phyloP scores from a whole-genome alignment of 2,113 vertebrate genomes.

The Leptobrachium ailaonicum region DNA sequence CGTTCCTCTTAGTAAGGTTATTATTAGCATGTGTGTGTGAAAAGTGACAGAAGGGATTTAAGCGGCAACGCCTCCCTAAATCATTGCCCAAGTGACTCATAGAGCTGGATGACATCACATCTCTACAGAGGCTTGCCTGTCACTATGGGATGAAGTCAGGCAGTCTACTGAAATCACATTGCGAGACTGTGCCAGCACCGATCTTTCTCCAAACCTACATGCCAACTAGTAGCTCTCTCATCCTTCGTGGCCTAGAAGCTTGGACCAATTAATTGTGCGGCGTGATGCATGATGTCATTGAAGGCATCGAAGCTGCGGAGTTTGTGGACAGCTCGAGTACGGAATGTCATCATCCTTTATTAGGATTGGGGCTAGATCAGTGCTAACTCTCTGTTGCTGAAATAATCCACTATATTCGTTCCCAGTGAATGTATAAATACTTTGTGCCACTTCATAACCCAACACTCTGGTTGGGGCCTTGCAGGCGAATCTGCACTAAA shows the following conservation, averaged over 20 bases:
- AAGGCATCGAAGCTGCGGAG: constrained; percentile 17
- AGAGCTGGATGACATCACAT: constrained; percentile 32
- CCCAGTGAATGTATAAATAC: not conserved
- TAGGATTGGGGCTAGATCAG: constrained; percentile 57
- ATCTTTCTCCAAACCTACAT: not conserved
- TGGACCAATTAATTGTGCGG: constrained; percentile 29
- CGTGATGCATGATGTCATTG: constrained; percentile 29
- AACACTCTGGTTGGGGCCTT: too few species aligned
- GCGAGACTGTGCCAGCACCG: constrained; percentile 7
- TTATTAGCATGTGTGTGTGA: constrained; percentile 18
- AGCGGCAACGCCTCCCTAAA: constrained; percentile 3
- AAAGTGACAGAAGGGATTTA: constrained; percentile 11
- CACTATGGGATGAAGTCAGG: constrained; percentile 21
- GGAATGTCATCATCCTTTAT: constrained; percentile 18
- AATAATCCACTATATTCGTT: not conserved
- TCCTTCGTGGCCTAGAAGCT: constrained; percentile 15
- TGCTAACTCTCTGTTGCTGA: constrained; percentile 3
- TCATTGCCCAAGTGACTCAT: constrained; percentile 16
- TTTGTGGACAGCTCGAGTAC: not conserved
- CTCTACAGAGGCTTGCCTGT: constrained; percentile 36
- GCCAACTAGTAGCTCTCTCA: constrained; percentile 40
- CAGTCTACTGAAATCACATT: constrained; percentile 18
- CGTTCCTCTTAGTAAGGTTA: constrained; percentile 12
- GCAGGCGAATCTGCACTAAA: too few species aligned
- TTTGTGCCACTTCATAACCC: not conserved